A percentile compares a stretch with the other conserved stretches of the same genome.
phyloP scores from a whole-genome alignment of 2,797 vertebrate species.

The Fundulus diaphanus region DNA sequence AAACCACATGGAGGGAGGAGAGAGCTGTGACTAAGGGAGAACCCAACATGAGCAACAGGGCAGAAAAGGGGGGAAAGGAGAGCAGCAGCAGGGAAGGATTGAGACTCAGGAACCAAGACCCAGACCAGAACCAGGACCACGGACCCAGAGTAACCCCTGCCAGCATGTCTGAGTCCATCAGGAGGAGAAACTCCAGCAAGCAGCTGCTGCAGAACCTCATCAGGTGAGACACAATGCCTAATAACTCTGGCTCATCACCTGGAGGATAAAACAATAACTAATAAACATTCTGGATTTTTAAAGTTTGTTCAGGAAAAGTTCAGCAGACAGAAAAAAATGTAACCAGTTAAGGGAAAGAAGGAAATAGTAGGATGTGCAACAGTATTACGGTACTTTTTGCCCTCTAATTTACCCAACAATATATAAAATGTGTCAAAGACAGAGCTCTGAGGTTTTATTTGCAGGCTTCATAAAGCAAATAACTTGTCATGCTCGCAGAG shows the following conservation, averaged over 20 bases:
- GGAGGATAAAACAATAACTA: background rate
- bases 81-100: conserved; percentile 38
- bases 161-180: conserved; percentile 82
- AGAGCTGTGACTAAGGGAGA: conserved; percentile 43
- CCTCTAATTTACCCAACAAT: background rate
- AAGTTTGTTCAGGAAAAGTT: background rate
- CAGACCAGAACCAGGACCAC: conserved; percentile 23
- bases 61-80: conserved; percentile 29
- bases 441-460: background rate
- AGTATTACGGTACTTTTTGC: background rate
- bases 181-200: conserved; percentile 83
- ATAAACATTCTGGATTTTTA: background rate
- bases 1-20: conserved; percentile 79
- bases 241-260: background rate
- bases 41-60: conserved; percentile 28
- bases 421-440: background rate
- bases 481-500: background rate
- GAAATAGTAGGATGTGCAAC: background rate
- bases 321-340: background rate
- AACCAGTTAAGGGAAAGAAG: background rate
- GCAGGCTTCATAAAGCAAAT: background rate
- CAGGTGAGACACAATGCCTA: conserved; percentile 81
- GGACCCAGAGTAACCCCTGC: conserved; percentile 5
- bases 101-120: conserved; percentile 1
- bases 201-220: conserved; percentile 87